A percentile compares a stretch with the other conserved stretches of the same genome.
Evolutionary conservation across 2,888 invertebrate genomes (phyloP).

Genomic region (Diplazon laetatorius): DNA sequence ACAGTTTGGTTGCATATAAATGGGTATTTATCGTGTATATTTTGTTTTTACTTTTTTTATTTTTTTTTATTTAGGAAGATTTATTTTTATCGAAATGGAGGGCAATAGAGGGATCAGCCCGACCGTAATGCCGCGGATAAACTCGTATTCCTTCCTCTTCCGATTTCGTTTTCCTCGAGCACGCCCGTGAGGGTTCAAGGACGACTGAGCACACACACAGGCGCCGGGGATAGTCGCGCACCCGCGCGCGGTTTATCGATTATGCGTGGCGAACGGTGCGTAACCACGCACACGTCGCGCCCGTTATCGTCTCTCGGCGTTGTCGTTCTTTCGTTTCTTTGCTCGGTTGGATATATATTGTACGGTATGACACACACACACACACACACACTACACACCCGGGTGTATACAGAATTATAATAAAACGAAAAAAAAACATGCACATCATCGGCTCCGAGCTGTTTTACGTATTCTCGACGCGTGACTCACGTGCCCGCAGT

Average conservation of each 20-base stretch:
- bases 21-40: constrained; percentile 1
- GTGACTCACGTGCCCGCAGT: constrained; percentile 29
- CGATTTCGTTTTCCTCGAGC: constrained; percentile 42
- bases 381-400: background rate
- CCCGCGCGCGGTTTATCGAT: constrained; percentile 67
- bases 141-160: constrained; percentile 23
- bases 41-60: constrained; percentile 3
- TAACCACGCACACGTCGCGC: constrained; percentile 68
- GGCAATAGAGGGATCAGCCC: background rate
- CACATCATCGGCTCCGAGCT: background rate
- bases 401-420: constrained; percentile 8
- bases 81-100: no score
- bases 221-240: no score
- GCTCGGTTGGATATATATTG: constrained; percentile 20
- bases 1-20: background rate
- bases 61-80: background rate
- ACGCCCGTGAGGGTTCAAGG: constrained; percentile 60
- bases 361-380: background rate
- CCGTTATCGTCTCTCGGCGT: constrained; percentile 56
- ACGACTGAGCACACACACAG: constrained; percentile 41
- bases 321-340: constrained; percentile 38
- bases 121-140: constrained; percentile 6
- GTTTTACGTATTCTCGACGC: constrained; percentile 58
- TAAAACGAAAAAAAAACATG: constrained; percentile 32
- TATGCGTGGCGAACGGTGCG: constrained; percentile 68